A percentile compares a stretch with the other conserved stretches of the same genome.
phyloP scores from a whole-genome alignment of 2,113 vertebrate genomes.

The Chaenocephalus aceratus region DNA sequence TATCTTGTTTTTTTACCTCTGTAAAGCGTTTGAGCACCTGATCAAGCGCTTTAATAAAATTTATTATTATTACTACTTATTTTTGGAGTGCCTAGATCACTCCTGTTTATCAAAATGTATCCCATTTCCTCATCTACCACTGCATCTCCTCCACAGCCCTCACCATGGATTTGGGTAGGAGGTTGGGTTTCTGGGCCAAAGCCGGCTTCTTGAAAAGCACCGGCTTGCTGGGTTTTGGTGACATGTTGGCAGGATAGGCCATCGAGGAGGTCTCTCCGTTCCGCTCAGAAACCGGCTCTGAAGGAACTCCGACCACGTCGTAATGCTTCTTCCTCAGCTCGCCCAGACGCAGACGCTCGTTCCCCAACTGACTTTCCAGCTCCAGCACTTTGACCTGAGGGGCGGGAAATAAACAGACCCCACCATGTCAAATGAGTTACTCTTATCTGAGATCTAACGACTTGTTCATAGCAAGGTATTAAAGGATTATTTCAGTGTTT shows the following conservation, averaged over 20 bases:
- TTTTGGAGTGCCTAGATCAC: too few species aligned
- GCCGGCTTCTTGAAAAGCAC: slow-evolving; percentile 88
- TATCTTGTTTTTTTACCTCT: too few species aligned
- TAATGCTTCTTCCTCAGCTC: slow-evolving; percentile 96
- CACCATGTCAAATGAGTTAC: background rate
- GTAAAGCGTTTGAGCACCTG: too few species aligned
- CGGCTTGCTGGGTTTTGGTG: slow-evolving; percentile 77
- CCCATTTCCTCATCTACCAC: background rate
- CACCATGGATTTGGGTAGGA: slow-evolving; percentile 78
- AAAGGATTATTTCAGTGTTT: background rate
- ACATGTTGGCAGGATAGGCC: slow-evolving; percentile 39
- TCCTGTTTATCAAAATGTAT: background rate
- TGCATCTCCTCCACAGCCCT: background rate
- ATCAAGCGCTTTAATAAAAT: too few species aligned
- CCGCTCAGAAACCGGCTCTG: slow-evolving; percentile 62
- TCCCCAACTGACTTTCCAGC: slow-evolving; percentile 90
- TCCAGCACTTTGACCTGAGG: slow-evolving; percentile 95
- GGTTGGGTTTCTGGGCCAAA: slow-evolving; percentile 89
- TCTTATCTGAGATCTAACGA: background rate
- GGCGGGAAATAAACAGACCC: background rate
- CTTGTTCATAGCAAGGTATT: background rate
- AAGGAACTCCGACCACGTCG: slow-evolving; percentile 83
- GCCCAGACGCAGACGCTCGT: slow-evolving; percentile 90
- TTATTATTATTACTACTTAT: too few species aligned
- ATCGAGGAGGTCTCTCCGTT: slow-evolving; percentile 66